A percentile compares a stretch with the other conserved stretches of the same genome.
Evolutionary conservation across 2,797 vertebrate genomes (phyloP).

Genomic region (Perodicticus potto): DNA sequence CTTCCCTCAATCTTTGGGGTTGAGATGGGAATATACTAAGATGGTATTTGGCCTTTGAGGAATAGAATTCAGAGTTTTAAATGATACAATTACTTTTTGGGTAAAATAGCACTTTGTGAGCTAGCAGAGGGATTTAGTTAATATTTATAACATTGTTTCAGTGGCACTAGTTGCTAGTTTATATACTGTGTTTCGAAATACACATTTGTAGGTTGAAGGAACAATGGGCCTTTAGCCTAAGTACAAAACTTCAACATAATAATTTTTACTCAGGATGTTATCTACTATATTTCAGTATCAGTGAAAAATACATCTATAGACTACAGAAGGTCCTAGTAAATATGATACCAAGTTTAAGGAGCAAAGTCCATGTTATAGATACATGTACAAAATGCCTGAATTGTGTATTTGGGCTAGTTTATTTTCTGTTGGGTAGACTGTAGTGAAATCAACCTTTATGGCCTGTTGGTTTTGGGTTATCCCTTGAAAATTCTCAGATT

Average conservation of each 20-base stretch:
- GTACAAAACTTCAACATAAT: not conserved
- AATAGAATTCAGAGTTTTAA: conserved; percentile 45
- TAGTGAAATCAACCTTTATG: not conserved
- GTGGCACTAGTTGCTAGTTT: not conserved
- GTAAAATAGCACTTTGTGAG: conserved; percentile 31
- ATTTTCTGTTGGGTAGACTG: not conserved
- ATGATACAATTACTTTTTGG: not conserved
- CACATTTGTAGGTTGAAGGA: not conserved
- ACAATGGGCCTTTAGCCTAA: conserved; percentile 12
- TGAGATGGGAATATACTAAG: not conserved
- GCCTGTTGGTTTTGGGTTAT: not conserved
- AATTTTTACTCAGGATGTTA: conserved; percentile 25
- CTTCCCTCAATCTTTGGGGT: not conserved
- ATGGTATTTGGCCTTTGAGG: not conserved
- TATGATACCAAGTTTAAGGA: not conserved
- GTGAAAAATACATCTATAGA: not conserved
- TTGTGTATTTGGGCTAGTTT: not conserved
- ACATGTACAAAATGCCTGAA: not conserved
- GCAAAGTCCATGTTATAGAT: not conserved
- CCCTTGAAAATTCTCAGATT: not conserved
- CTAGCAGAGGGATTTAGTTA: not conserved
- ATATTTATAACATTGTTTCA: conserved; percentile 20
- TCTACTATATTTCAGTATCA: not conserved
- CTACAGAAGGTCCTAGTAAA: not conserved
- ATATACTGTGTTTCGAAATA: conserved; percentile 31